These are phyloP conservation scores for Kryphioiulus occultus DNA, from an alignment of 2,888 invertebrate genomes.

Conservation along the genomic window DNA sequence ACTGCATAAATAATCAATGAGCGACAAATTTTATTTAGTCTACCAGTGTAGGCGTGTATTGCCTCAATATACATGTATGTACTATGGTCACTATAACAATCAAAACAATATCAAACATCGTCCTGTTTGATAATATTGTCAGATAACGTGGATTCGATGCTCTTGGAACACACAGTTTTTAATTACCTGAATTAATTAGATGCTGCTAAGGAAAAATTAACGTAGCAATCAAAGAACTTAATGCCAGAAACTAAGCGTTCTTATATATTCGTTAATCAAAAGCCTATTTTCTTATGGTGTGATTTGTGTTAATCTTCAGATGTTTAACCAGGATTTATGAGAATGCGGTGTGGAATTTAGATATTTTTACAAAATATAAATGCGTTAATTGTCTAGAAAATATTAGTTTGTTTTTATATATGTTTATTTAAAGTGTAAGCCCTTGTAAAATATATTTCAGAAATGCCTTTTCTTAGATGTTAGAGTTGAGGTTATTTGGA, in stretches of 20 bases:
- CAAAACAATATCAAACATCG: background rate
- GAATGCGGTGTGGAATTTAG: background rate
- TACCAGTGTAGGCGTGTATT: background rate
- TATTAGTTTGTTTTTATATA: background rate
- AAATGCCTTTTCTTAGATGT: background rate
- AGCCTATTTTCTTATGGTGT: slow-evolving; percentile 7
- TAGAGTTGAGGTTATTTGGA: background rate
- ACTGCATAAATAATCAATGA: background rate
- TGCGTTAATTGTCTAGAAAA: slow-evolving; percentile 20
- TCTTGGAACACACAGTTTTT: background rate
- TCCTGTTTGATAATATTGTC: too few relatives aligned
- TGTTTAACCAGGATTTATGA: slow-evolving; percentile 3
- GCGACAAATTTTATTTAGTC: background rate
- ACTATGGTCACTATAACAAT: background rate
- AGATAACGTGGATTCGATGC: too few relatives aligned
- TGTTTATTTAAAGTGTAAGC: slow-evolving; percentile 2
- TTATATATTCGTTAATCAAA: slow-evolving; percentile 28
- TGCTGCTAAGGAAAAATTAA: background rate
- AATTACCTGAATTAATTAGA: background rate
- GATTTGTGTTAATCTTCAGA: slow-evolving; percentile 36
- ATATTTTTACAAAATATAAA: slow-evolving; percentile 31
- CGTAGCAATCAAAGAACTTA: background rate
- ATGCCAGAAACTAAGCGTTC: background rate
- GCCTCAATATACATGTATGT: background rate
- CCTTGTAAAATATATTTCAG: slow-evolving; percentile 21